Base-by-base conservation (phyloP, 1,140 invertebrate species). In the Physella acuta region DNA sequence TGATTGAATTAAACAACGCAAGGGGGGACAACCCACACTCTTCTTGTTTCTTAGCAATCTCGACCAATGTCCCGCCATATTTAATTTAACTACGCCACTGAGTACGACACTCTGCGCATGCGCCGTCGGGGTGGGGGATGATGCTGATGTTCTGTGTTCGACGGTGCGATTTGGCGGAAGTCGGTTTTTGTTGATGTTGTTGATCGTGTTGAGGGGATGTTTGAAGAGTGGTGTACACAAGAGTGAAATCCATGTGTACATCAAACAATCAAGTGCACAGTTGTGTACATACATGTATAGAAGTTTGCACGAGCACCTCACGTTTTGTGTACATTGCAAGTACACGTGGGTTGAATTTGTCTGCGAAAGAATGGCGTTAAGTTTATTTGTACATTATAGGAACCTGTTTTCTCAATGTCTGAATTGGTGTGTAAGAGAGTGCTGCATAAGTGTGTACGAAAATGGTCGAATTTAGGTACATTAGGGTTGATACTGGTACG, bases 1-100 rank as follows among this genome's bases (percentile, higher is more conserved):
- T 61, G 59, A 61, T 61, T 61, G 59, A 61, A 61, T 61, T 61
- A 39, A 61, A 61, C 59, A 39, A 37, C 28, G 30, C 33, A 61
- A 61, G 59, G 39, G 28, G 37, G 39, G 59, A 16, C 16, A 20
- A 20, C 58, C 59, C 33, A 61, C 30, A 33, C 33, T 58, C 36
- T 58, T 58, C 56, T 34, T 58, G 56, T 58, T 58, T 34, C 37
- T 34, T 34, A 28, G 59, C 34, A 61, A 39, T 61, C 59, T 39
- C 24, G 20, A 61, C 36, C 59, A 61, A 34, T 61, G 59, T 61
- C 28, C 36, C 59, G 59, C 59, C 59, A 61, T 61, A 36, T 61
- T 61, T 61, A 61, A 61, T 61, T 61, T 61, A 61, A 34, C 59
- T 28, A 26, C 59, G 33, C 26, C 56, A 34, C 8, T 17, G 56